Conservation (phyloP, 2,888 invertebrate species). For the Deroplatys truncata region DNA sequence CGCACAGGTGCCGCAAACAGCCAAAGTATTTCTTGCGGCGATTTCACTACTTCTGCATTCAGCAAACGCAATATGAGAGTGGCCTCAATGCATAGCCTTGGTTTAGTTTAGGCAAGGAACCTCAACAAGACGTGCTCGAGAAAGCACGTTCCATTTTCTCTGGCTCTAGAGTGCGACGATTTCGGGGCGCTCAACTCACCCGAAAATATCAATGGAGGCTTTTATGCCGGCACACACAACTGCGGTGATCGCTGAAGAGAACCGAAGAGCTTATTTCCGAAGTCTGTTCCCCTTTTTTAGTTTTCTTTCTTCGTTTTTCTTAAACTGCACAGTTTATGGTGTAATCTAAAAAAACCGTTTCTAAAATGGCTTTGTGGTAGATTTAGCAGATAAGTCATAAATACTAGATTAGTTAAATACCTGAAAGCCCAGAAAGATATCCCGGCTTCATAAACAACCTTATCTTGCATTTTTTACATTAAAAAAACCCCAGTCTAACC, state of each 20-base stretch:
- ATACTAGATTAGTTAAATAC: no score
- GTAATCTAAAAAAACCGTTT: no score
- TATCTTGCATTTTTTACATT: no score
- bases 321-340: no score
- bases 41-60: neutral
- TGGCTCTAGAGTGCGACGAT: neutral
- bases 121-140: neutral
- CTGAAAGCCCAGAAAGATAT: no score
- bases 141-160: neutral
- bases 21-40: no score
- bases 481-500: rapidly evolving
- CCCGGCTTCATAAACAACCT: no score
- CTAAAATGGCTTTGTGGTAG: no score
- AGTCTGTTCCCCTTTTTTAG: neutral
- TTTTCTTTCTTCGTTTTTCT: no score
- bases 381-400: no score
- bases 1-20: neutral
- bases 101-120: neutral
- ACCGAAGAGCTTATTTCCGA: neutral
- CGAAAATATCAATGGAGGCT: neutral
- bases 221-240: neutral
- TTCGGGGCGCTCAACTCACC: neutral
- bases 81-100: neutral
- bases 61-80: neutral
- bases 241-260: neutral